Evolutionary conservation across 2,888 invertebrate genomes (phyloP), one percentile per base, ranked within the genome.

Genomic region (Drosophila peninsularis): DNA sequence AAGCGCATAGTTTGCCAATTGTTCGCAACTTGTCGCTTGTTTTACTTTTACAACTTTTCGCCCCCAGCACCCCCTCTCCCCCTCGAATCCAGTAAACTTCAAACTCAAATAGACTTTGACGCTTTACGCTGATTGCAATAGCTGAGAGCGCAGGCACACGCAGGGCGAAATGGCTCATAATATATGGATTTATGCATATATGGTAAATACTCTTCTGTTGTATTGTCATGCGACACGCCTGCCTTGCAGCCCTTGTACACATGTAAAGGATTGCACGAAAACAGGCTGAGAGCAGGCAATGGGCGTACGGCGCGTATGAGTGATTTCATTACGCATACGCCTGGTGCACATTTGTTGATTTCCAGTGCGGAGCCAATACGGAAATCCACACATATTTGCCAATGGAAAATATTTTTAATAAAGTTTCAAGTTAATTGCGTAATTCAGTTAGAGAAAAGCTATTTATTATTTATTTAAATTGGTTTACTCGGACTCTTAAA

Each of bases 31-130:
- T 77, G 77, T 75, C 81, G 78, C 72, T 82, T 84, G 80, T 84
- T 84, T 84, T 82, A 84, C 83, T 84, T 84, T 77, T 75, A 74
- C 68, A 85, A 84, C 88, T 88, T 88, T 68, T 36, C 4, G 24
- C 44, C 24, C 24, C 24, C 32, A n/a, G 24, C n/a, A 0, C 32
- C 30, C 13, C 41, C 14, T 4, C 9, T 30, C n/a, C 24, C n/a
- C 9, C n/a, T 11, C 17, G 56, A 41, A 39, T 49, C 17, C 45
- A 34, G 37, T 30, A 55, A 70, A 70, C 63, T 41, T 67, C 41
- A 62, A 85, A 83, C 88, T 85, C 82, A 88, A 88, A 84, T 84
- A 84, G 88, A 84, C 82, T 84, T 84, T 84, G 80, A 85, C 83
- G 88, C 88, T 85, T 88, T 69, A 67, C 82, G 73, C 80, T 84